A percentile compares a stretch with the other conserved stretches of the same genome.
Conservation (phyloP, 2,888 invertebrate species). For the Scrobipalpa costella region DNA sequence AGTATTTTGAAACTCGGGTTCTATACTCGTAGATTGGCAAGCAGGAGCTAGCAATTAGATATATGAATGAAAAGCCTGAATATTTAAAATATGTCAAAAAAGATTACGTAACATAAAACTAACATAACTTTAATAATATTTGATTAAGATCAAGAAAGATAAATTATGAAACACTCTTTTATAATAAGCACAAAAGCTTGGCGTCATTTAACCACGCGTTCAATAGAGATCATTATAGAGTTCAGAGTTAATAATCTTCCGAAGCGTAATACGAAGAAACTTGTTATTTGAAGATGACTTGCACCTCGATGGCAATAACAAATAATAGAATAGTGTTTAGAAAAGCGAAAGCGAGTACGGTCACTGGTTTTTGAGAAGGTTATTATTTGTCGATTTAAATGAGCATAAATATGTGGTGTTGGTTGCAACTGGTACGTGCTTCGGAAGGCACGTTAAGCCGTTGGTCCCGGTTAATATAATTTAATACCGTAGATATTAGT, state of each 20-base stretch:
- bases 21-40: too few species aligned
- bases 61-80: too few species aligned
- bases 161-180: slow-evolving; percentile 22
- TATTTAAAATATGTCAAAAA: neutral
- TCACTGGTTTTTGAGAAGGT: slow-evolving; percentile 15
- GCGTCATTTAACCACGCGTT: neutral
- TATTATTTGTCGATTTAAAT: slow-evolving; percentile 1
- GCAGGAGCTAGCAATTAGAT: too few species aligned
- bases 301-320: neutral
- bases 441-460: too few species aligned
- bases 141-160: neutral
- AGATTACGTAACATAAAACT: neutral
- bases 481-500: too few species aligned
- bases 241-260: neutral
- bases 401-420: neutral
- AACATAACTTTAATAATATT: neutral
- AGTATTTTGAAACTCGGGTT: too few species aligned
- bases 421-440: too few species aligned
- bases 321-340: slow-evolving; percentile 16
- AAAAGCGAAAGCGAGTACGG: slow-evolving; percentile 13
- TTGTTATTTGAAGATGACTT: slow-evolving; percentile 18
- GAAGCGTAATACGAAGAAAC: slow-evolving; percentile 4
- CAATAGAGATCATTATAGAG: slow-evolving; percentile 5
- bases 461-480: too few species aligned
- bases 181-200: slow-evolving; percentile 15